Percentiles rank a stretch among this genome's conserved stretches.
Conservation (phyloP, 2,888 invertebrate genomes). For the Lapara coniferarum region DNA sequence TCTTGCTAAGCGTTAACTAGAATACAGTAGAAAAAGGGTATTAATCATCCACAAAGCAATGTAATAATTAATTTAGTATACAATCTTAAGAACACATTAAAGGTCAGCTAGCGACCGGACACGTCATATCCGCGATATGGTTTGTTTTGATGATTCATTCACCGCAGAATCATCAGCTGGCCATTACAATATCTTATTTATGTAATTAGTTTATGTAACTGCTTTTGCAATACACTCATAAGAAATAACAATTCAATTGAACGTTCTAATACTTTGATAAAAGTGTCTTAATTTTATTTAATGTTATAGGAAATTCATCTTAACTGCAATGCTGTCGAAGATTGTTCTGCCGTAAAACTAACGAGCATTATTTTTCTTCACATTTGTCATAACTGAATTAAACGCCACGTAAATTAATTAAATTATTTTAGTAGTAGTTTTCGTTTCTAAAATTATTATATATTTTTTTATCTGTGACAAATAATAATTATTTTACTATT, state of each 20-base stretch:
- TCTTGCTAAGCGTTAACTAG: neutral
- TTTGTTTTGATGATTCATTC: slow-evolving; percentile 49
- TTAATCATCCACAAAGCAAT: neutral
- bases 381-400: too few species aligned
- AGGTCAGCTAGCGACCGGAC: slow-evolving; percentile 27
- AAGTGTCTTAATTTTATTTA: neutral
- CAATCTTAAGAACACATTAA: slow-evolving; percentile 11
- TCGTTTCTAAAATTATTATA: too few species aligned
- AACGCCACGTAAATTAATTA: too few species aligned
- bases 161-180: slow-evolving; percentile 35
- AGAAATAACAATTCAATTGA: neutral
- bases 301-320: neutral
- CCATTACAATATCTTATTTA: slow-evolving; percentile 22
- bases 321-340: neutral
- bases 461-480: too few species aligned
- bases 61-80: neutral
- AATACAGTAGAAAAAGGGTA: neutral
- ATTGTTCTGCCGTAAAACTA: too few species aligned
- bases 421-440: too few species aligned
- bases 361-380: too few species aligned
- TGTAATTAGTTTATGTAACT: slow-evolving; percentile 18
- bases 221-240: slow-evolving; percentile 8
- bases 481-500: too few species aligned
- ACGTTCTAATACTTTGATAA: neutral
- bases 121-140: slow-evolving; percentile 50